A percentile compares a stretch with the other conserved stretches of the same genome.
Conservation (phyloP, 2,888 invertebrate species). For the Leptopilina syphax region DNA sequence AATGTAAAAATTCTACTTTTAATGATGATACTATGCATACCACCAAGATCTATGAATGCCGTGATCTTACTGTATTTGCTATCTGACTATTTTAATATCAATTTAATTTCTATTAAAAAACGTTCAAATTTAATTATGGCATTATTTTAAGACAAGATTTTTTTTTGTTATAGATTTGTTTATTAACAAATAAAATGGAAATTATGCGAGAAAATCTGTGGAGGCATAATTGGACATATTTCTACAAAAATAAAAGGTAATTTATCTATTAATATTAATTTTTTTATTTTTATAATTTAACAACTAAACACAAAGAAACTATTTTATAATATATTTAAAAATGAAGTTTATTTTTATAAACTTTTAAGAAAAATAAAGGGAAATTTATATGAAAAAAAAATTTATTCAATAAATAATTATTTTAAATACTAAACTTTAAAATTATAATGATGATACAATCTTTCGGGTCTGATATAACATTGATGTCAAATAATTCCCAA, state of each 20-base stretch:
- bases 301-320: too few relatives aligned
- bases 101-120: not conserved
- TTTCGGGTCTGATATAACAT: conserved; percentile 68
- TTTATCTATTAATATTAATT: too few relatives aligned
- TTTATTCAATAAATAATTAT: too few relatives aligned
- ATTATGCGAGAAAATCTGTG: not conserved
- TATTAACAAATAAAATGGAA: not conserved
- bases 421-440: not conserved
- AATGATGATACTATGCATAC: conserved; percentile 37
- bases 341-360: too few relatives aligned
- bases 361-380: too few relatives aligned
- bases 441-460: conserved; percentile 61
- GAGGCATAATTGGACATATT: too few relatives aligned
- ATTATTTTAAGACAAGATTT: not conserved
- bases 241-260: too few relatives aligned
- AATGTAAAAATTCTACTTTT: conserved; percentile 48
- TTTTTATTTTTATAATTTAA: too few relatives aligned
- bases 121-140: not conserved
- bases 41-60: conserved; percentile 41
- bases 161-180: conserved; percentile 7
- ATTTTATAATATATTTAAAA: too few relatives aligned
- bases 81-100: conserved; percentile 10
- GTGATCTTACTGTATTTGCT: conserved; percentile 38
- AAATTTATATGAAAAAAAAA: too few relatives aligned
- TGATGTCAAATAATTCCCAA: conserved; percentile 61